Conservation (phyloP, 2,797 vertebrate species). For the Falco columbarius region DNA sequence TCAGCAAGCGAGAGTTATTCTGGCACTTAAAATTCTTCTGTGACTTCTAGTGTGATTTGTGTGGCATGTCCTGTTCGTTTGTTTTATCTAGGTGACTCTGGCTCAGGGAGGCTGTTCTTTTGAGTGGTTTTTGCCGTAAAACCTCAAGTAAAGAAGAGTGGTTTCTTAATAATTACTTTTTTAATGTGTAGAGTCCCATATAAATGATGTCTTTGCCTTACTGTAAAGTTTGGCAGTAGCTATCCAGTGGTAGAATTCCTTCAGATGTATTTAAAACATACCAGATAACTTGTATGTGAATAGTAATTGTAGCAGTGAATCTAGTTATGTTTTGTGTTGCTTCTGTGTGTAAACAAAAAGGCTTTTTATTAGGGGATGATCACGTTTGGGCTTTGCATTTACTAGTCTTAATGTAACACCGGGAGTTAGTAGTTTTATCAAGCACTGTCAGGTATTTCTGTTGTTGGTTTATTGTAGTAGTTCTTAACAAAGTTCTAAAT, state of each 20-base stretch:
- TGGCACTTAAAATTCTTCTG: background rate
- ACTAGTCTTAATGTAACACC: background rate
- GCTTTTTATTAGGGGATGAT: background rate
- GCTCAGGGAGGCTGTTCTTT: background rate
- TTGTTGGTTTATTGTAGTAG: background rate
- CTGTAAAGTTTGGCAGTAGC: background rate
- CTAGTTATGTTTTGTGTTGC: background rate
- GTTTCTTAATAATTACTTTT: background rate
- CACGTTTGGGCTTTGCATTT: background rate
- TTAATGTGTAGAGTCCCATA: background rate
- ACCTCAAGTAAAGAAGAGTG: background rate
- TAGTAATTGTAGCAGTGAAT: background rate
- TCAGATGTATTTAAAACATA: background rate
- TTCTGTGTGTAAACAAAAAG: background rate
- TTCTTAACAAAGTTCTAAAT: background rate
- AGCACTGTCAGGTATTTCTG: background rate
- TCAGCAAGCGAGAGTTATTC: background rate
- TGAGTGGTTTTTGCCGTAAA: background rate
- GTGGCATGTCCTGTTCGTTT: background rate
- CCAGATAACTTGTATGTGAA: background rate
- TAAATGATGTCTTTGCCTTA: background rate
- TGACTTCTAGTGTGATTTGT: background rate
- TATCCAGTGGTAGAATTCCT: background rate
- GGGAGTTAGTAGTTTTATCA: background rate
- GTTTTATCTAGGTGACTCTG: background rate